phyloP scores from a whole-genome alignment of 2,888 invertebrate species.

The Pseudanteris insignis region DNA sequence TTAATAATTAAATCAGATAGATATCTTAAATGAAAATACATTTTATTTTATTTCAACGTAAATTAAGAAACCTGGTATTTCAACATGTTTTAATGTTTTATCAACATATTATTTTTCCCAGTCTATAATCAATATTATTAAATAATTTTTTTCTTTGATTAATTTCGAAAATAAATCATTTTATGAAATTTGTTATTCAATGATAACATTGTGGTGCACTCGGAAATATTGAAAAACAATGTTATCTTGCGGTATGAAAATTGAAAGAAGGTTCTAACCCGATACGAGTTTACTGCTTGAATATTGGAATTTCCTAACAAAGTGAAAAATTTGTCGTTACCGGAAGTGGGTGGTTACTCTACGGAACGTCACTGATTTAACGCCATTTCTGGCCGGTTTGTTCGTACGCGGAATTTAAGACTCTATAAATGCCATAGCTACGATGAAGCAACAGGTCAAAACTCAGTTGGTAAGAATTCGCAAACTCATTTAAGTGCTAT shows the following conservation, averaged over 20 bases:
- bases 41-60: no score
- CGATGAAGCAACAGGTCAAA: conserved; percentile 55
- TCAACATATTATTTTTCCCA: no score
- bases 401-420: conserved; percentile 55
- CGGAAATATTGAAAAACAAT: no score
- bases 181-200: not conserved
- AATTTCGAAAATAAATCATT: no score
- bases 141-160: not conserved
- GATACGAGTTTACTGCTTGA: conserved; percentile 15
- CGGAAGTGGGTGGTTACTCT: conserved; percentile 8
- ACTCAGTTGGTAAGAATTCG: conserved; percentile 55
- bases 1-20: no score
- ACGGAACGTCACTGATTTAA: conserved; percentile 48
- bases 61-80: no score
- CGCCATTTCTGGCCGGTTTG: conserved; percentile 30
- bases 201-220: no score
- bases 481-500: conserved; percentile 60
- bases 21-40: no score
- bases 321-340: conserved; percentile 22
- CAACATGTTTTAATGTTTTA: no score
- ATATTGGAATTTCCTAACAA: conserved; percentile 25
- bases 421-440: conserved; percentile 57
- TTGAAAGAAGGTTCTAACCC: no score
- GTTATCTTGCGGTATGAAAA: no score
- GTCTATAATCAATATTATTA: no score